A percentile compares a stretch with the other conserved stretches of the same genome.
Conservation (phyloP, 1,140 invertebrate genomes). For the Drosophila arizonae region DNA sequence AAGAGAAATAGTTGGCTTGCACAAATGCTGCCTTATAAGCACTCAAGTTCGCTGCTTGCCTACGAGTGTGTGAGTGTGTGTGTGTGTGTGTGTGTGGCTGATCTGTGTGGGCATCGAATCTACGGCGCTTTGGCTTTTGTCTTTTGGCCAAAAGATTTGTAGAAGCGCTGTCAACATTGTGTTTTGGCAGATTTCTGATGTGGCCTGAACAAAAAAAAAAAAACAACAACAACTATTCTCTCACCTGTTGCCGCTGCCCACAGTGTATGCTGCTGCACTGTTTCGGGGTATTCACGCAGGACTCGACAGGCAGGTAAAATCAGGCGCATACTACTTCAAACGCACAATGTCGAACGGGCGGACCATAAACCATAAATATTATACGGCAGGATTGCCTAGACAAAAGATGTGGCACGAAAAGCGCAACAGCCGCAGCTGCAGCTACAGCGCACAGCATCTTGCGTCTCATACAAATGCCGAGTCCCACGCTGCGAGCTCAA, state of each 20-base stretch:
- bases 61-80: not conserved
- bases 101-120: constrained; percentile 66
- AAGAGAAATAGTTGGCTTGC: constrained; percentile 42
- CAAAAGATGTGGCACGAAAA: constrained; percentile 57
- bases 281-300: constrained; percentile 40
- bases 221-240: constrained; percentile 12
- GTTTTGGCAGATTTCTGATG: constrained; percentile 26
- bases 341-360: constrained; percentile 28
- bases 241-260: constrained; percentile 41
- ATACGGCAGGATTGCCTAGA: constrained; percentile 23
- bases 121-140: constrained; percentile 71
- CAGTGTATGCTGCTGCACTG: constrained; percentile 2
- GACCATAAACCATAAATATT: constrained; percentile 45
- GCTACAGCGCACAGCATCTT: not conserved
- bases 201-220: constrained; percentile 1
- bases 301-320: constrained; percentile 52
- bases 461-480: not conserved
- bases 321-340: constrained; percentile 49
- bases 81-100: constrained; percentile 30
- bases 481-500: constrained; percentile 66
- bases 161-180: constrained; percentile 68
- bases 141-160: constrained; percentile 69
- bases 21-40: constrained; percentile 74
- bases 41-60: constrained; percentile 63
- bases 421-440: constrained; percentile 54